Evolutionary conservation across 2,113 vertebrate genomes (phyloP).

Genomic region (Cebidichthys violaceus): DNA sequence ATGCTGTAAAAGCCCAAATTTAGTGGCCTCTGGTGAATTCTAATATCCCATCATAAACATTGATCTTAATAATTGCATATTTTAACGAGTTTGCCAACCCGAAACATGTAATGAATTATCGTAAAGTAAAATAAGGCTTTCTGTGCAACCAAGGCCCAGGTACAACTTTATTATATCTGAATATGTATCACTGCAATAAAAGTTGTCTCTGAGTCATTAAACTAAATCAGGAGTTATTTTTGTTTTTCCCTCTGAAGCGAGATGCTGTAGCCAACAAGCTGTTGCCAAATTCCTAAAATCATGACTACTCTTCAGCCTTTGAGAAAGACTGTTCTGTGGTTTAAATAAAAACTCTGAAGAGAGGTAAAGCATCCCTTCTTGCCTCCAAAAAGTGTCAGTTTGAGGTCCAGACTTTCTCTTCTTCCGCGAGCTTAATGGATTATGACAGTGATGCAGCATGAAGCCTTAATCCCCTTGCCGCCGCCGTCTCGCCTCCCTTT

Average conservation of each 20-base stretch:
- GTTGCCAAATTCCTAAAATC: neutral
- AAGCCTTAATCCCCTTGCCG: constrained; percentile 70
- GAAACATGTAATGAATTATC: neutral
- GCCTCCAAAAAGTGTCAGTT: constrained; percentile 61
- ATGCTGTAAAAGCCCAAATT: too few relatives aligned
- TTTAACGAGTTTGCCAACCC: too few relatives aligned
- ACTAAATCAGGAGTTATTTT: neutral
- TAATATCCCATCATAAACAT: too few relatives aligned
- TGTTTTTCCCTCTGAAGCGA: neutral
- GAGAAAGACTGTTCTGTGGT: constrained; percentile 17
- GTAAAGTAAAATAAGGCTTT: neutral
- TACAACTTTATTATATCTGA: neutral
- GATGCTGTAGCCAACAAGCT: neutral
- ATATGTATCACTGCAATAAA: neutral
- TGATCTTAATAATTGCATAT: too few relatives aligned
- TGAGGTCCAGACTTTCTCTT: constrained; percentile 60
- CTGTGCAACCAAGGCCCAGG: neutral
- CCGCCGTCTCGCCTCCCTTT: constrained; percentile 66
- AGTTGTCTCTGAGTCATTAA: constrained; percentile 8
- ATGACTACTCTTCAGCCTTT: constrained; percentile 29
- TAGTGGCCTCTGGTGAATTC: too few relatives aligned
- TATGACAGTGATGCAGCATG: constrained; percentile 76
- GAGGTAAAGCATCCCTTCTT: constrained; percentile 27
- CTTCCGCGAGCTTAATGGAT: constrained; percentile 74
- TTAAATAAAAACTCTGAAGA: constrained; percentile 53